These are phyloP conservation scores for Allacma fusca DNA, from an alignment of 2,888 invertebrate species.

Conservation along the genomic window DNA sequence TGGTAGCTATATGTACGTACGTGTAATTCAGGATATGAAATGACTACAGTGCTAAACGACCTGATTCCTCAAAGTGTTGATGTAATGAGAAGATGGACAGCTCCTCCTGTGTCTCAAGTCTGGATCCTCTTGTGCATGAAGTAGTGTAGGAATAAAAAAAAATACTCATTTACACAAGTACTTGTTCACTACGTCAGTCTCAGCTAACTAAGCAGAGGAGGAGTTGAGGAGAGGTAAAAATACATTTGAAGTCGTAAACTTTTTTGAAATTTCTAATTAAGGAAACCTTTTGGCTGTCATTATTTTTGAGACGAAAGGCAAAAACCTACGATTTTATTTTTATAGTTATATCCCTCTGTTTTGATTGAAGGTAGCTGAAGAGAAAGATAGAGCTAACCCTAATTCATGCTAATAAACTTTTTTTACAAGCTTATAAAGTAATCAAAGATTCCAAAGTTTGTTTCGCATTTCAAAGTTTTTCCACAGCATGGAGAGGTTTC, in stretches of 20 bases:
- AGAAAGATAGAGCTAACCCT: neutral
- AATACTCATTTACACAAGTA: no score
- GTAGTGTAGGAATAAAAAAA: no score
- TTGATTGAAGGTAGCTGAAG: neutral
- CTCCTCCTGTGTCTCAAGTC: neutral
- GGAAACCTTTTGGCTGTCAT: neutral
- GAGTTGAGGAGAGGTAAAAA: no score
- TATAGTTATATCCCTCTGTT: neutral
- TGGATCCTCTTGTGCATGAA: no score
- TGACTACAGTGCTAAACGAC: neutral
- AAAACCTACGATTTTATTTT: no score
- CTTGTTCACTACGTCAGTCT: no score
- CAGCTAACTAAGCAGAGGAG: no score
- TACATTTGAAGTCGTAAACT: no score
- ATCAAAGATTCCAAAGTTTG: neutral
- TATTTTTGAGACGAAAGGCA: neutral
- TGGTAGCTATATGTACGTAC: neutral
- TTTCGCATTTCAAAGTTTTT: neutral
- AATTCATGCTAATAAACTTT: slow-evolving; percentile 16
- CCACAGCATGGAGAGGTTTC: neutral
- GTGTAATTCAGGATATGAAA: neutral
- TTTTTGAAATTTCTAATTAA: neutral
- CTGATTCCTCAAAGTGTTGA: neutral
- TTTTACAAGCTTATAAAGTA: neutral
- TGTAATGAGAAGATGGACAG: neutral